A percentile compares a stretch with the other conserved stretches of the same genome.
phyloP scores from a whole-genome alignment of 2,888 invertebrate species.

The Kuschelorhynchus macadamiae region DNA sequence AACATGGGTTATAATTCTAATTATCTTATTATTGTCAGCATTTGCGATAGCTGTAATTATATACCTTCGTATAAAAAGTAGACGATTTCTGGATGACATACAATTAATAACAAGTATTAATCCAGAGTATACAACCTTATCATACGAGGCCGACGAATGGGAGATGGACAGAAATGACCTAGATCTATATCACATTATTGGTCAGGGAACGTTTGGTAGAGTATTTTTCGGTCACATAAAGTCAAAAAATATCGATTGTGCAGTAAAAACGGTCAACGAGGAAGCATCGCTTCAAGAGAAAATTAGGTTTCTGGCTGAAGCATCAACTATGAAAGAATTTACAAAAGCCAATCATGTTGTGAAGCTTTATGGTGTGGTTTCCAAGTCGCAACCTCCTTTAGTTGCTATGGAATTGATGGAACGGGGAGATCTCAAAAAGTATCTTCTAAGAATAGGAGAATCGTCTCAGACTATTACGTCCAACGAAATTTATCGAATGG shows the following conservation, averaged over 20 bases:
- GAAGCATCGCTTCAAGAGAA: constrained; percentile 72
- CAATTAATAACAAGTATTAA: constrained; percentile 74
- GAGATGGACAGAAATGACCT: constrained; percentile 77
- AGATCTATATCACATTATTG: constrained; percentile 59
- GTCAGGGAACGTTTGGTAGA: constrained; percentile 79
- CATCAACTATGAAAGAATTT: constrained; percentile 81
- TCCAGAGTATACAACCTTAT: constrained; percentile 69
- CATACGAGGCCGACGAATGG: constrained; percentile 80
- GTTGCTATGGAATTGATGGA: constrained; percentile 88
- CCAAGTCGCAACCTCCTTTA: constrained; percentile 76
- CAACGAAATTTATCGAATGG: constrained; percentile 74
- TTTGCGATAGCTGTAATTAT: constrained; percentile 38
- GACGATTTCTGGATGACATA: constrained; percentile 63
- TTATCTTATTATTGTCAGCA: constrained; percentile 30
- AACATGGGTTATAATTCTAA: constrained; percentile 36
- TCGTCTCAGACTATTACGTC: constrained; percentile 71
- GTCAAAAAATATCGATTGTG: constrained; percentile 69
- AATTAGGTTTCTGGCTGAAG: constrained; percentile 79
- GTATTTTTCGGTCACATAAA: constrained; percentile 76
- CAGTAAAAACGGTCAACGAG: constrained; percentile 77
- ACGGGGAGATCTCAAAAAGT: constrained; percentile 79
- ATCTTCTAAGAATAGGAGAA: constrained; percentile 73
- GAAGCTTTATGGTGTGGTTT: constrained; percentile 77
- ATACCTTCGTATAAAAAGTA: constrained; percentile 61
- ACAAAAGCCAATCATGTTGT: constrained; percentile 78